These are phyloP conservation scores for Polylopha cassiicola DNA, from an alignment of 2,888 invertebrate species.

Conservation along the genomic window DNA sequence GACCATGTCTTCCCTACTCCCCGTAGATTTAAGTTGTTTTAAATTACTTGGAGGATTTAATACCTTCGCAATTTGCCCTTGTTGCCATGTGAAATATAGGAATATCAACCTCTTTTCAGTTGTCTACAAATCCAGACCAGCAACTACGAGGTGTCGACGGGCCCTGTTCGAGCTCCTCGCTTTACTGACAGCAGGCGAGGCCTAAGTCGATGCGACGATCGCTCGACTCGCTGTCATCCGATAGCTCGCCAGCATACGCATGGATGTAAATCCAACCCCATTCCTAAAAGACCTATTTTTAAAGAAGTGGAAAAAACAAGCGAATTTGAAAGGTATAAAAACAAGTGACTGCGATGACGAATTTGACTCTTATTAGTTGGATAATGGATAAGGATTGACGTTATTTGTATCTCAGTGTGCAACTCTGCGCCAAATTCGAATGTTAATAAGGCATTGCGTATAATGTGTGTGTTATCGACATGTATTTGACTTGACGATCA, in stretches of 20 bases:
- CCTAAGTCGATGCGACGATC: conserved; percentile 49
- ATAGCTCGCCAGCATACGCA: conserved; percentile 62
- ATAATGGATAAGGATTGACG: too few relatives aligned
- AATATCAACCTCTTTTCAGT: conserved; percentile 37
- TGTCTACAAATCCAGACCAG: conserved; percentile 55
- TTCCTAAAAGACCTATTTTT: conserved; percentile 14
- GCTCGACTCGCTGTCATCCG: conserved; percentile 62
- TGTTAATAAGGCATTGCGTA: conserved; percentile 6
- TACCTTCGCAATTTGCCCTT: too few relatives aligned
- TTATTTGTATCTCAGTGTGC: conserved; percentile 4
- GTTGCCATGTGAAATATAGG: too few relatives aligned
- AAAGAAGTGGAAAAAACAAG: too few relatives aligned
- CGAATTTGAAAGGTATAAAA: too few relatives aligned
- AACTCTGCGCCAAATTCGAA: conserved; percentile 2
- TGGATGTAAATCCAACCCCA: conserved; percentile 55
- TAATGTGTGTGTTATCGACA: conserved; percentile 12
- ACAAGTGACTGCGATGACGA: too few relatives aligned
- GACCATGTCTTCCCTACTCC: too few relatives aligned
- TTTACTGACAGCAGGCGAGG: conserved; percentile 67
- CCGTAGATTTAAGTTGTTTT: too few relatives aligned
- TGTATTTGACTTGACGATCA: conserved; percentile 3
- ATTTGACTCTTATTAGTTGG: too few relatives aligned
- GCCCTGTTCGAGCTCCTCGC: conserved; percentile 67
- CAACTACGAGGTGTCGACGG: conserved; percentile 68
- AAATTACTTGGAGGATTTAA: too few relatives aligned